These are phyloP conservation scores for human DNA, from an alignment of 2,113 vertebrate genomes.

Conservation along the genomic window GRCh38 chr2:171945001-171945500, in stretches of 20 bases:
- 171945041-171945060: not conserved
- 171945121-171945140: not conserved
- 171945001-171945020: not conserved
- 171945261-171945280: not conserved
- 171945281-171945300: not conserved
- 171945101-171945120: not conserved
- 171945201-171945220: not conserved
- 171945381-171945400: not conserved
- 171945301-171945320: not conserved
- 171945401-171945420: not conserved
- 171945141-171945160: not conserved
- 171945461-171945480: not conserved
- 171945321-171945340: constrained; percentile 29
- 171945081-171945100: not conserved
- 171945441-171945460: not conserved
- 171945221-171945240: not conserved
- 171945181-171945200: not conserved
- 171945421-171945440: not conserved
- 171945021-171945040: not conserved
- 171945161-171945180: not conserved
- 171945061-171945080: not conserved
- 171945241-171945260: not conserved
- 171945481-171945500: too few relatives aligned
- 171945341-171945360: not conserved
- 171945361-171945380: not conserved